Evolutionary conservation across 2,113 vertebrate genomes (phyloP).

Genomic region (Procavia capensis): DNA sequence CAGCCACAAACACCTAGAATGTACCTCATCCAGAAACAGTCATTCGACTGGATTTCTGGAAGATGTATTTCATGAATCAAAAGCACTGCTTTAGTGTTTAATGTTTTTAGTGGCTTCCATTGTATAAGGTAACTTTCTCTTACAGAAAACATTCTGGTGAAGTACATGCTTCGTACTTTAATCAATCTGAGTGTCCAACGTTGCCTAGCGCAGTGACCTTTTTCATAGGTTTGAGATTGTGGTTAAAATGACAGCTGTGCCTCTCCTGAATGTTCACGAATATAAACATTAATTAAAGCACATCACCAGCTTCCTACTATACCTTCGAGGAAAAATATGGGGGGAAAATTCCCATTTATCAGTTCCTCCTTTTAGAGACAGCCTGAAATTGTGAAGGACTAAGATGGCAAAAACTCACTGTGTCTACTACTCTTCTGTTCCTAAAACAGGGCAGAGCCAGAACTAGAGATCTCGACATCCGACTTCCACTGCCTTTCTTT

Average conservation of each 20-base stretch:
- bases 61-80: neutral
- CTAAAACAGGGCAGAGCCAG: neutral
- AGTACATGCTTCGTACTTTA: neutral
- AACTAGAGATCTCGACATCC: no score
- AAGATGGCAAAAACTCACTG: neutral
- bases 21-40: neutral
- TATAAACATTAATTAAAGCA: neutral
- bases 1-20: neutral
- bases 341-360: neutral
- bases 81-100: neutral
- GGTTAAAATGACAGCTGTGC: neutral
- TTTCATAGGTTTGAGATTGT: neutral
- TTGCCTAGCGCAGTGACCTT: neutral
- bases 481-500: fast-evolving
- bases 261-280: neutral
- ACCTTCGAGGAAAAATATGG: neutral
- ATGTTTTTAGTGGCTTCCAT: neutral
- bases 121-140: neutral
- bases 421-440: neutral
- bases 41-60: neutral
- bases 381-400: neutral
- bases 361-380: neutral
- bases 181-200: neutral
- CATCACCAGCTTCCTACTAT: neutral
- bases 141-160: neutral